Evolutionary conservation across 2,888 invertebrate species (phyloP).

Genomic region (Leptopilina syphax): DNA sequence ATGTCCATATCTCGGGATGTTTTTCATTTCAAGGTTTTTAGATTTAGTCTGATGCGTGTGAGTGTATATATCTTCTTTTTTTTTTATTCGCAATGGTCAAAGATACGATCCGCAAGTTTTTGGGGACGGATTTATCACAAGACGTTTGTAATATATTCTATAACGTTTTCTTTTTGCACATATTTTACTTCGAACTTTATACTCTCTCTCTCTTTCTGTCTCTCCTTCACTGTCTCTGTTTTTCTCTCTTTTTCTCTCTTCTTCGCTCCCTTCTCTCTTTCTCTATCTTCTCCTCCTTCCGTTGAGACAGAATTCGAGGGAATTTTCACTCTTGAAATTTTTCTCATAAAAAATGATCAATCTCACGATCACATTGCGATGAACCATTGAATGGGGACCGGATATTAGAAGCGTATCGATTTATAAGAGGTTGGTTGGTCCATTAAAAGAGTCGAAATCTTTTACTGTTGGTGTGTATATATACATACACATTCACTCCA

Average conservation of each 20-base stretch:
- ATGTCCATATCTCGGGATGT: not conserved
- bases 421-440: conserved; percentile 30
- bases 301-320: too few relatives aligned
- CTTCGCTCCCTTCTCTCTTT: too few relatives aligned
- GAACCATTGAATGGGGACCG: conserved; percentile 36
- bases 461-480: not conserved
- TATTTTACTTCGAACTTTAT: not conserved
- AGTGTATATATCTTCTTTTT: too few relatives aligned
- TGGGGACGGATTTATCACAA: conserved; percentile 24
- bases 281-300: too few relatives aligned
- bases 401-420: conserved; percentile 43
- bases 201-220: not conserved
- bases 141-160: conserved; percentile 37
- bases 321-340: not conserved
- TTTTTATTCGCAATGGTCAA: conserved; percentile 35
- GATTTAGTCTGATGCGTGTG: not conserved
- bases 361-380: conserved; percentile 7
- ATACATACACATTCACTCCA: not conserved
- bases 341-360: conserved; percentile 39
- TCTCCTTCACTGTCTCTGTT: not conserved
- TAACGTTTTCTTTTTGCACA: conserved; percentile 9
- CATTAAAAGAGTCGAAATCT: conserved; percentile 36
- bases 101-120: conserved; percentile 2
- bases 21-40: conserved; percentile 17
- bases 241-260: too few relatives aligned